A percentile compares a stretch with the other conserved stretches of the same genome.
Evolutionary conservation across 2,888 invertebrate genomes (phyloP).

Genomic region (Metallyticus violacea): DNA sequence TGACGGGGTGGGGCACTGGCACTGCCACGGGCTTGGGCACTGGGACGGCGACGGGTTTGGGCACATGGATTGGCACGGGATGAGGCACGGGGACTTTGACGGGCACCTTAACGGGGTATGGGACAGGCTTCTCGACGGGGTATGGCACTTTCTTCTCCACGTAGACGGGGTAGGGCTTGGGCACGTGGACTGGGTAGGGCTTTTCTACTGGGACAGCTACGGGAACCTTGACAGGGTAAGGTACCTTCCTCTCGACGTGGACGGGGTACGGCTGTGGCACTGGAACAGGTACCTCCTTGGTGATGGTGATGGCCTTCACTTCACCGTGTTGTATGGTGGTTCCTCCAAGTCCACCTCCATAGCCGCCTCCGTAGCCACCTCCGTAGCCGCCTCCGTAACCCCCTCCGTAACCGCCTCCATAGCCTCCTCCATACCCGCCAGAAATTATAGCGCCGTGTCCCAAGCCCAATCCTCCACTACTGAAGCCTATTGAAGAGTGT

Average conservation of each 20-base stretch:
- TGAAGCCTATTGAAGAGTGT: neutral
- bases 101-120: constrained; percentile 32
- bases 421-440: neutral
- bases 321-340: neutral
- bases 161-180: constrained; percentile 39
- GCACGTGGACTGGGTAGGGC: constrained; percentile 39
- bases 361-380: neutral
- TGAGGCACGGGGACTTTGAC: constrained; percentile 36
- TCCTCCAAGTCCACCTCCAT: neutral
- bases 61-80: constrained; percentile 35
- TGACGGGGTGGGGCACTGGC: neutral
- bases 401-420: neutral
- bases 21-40: constrained; percentile 18
- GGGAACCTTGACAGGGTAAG: constrained; percentile 39
- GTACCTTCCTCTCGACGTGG: constrained; percentile 37
- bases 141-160: constrained; percentile 39
- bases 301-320: constrained; percentile 35
- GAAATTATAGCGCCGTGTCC: neutral
- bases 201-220: constrained; percentile 39
- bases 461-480: neutral
- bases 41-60: constrained; percentile 43
- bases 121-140: constrained; percentile 30
- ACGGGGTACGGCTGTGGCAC: constrained; percentile 40
- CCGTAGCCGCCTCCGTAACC: neutral
- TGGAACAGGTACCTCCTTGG: constrained; percentile 36